phyloP scores from a whole-genome alignment of 2,113 vertebrate species.

The Xenus cinereus region DNA sequence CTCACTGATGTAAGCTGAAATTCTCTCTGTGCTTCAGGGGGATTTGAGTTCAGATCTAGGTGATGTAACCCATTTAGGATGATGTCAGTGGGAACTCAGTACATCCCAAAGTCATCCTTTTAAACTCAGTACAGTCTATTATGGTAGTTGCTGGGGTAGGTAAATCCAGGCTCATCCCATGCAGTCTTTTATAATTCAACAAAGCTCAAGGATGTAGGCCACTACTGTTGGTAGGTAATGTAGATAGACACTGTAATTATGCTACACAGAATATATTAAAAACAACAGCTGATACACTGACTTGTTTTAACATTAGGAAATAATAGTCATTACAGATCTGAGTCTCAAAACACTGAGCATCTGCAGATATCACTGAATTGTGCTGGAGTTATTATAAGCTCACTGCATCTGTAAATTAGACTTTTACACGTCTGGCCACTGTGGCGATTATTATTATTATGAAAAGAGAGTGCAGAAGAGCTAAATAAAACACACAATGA shows the following conservation, averaged over 20 bases:
- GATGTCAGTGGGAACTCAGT: neutral
- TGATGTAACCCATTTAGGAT: neutral
- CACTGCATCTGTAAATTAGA: neutral
- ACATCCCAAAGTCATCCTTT: neutral
- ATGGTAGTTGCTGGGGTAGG: rapidly evolving
- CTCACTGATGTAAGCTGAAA: neutral
- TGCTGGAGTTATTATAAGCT: neutral
- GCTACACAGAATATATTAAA: neutral
- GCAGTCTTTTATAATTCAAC: neutral
- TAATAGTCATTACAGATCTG: neutral
- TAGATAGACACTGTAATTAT: neutral
- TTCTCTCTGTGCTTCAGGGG: neutral
- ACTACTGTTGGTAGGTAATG: neutral
- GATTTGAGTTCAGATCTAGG: neutral
- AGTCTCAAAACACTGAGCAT: neutral
- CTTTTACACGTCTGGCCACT: neutral
- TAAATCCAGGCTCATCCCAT: neutral
- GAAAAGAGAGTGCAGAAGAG: neutral
- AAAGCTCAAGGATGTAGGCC: neutral
- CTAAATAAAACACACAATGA: neutral
- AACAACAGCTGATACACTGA: neutral
- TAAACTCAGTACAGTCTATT: neutral
- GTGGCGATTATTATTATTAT: neutral
- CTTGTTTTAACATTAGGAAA: neutral
- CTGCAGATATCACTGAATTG: neutral